These are phyloP conservation scores for Varanus komodoensis DNA, from an alignment of 2,113 vertebrate species.

Conservation along the genomic window DNA sequence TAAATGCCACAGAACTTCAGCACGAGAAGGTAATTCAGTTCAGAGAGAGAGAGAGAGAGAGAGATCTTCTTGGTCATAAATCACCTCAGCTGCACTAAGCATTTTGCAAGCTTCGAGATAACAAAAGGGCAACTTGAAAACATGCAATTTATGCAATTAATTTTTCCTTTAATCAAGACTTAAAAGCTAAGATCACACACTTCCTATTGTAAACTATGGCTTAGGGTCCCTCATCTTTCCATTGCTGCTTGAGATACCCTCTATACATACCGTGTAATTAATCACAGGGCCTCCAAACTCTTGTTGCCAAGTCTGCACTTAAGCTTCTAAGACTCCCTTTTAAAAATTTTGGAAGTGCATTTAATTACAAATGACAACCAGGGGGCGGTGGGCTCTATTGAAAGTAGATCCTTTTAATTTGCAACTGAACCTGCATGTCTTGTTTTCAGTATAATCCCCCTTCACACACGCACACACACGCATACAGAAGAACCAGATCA, in stretches of 20 bases:
- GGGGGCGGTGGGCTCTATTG: background rate
- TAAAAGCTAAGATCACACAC: slow-evolving; percentile 15
- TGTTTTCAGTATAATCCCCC: slow-evolving; percentile 21
- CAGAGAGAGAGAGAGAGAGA: background rate
- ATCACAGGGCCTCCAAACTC: slow-evolving; percentile 10
- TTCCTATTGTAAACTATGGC: slow-evolving; percentile 53
- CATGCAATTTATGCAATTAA: slow-evolving; percentile 23
- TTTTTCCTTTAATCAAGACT: slow-evolving; percentile 51
- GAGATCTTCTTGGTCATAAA: slow-evolving; percentile 19
- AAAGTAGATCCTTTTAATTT: slow-evolving; percentile 35
- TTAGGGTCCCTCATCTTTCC: slow-evolving; percentile 40
- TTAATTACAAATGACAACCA: background rate
- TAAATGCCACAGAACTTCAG: slow-evolving; percentile 11
- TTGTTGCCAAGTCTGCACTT: slow-evolving; percentile 10
- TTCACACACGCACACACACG: background rate
- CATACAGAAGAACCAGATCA: background rate
- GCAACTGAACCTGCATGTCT: background rate
- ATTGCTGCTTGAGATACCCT: slow-evolving; percentile 16
- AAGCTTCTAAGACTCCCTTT: slow-evolving; percentile 11
- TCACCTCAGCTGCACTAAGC: slow-evolving; percentile 20
- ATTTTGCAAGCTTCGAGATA: slow-evolving; percentile 26
- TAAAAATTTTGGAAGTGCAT: slow-evolving; percentile 23
- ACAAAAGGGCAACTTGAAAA: slow-evolving; percentile 32
- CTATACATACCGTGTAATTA: slow-evolving; percentile 33
- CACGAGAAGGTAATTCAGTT: slow-evolving; percentile 31